Conservation (phyloP, 2,888 invertebrate genomes). For the Cataglyphis altisquamis region DNA sequence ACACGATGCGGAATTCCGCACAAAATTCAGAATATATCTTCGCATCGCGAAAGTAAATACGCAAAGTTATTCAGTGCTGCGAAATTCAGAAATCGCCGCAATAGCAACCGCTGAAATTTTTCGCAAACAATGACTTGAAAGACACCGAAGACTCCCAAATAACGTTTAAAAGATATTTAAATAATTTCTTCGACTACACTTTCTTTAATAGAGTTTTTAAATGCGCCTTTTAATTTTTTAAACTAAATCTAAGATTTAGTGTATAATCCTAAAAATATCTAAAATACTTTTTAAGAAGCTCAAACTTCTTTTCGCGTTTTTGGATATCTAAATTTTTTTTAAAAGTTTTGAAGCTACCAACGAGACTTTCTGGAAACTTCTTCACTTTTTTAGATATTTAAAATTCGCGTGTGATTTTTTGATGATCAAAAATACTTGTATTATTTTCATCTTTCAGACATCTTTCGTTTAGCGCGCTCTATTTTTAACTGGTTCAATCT, state of each 20-base stretch:
- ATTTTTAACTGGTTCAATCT: not conserved
- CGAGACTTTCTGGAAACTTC: not conserved
- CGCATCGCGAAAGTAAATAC: constrained; percentile 73
- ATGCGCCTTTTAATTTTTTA: constrained; percentile 5
- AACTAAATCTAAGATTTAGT: constrained; percentile 1
- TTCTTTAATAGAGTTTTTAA: constrained; percentile 1
- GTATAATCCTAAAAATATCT: not conserved
- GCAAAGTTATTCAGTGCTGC: not conserved
- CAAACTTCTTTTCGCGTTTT: not conserved
- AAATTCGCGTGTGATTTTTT: not conserved
- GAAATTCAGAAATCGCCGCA: not conserved
- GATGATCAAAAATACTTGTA: not conserved
- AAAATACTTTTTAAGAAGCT: constrained; percentile 5
- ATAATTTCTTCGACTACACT: not conserved
- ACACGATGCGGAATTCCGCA: constrained; percentile 58
- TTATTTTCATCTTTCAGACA: not conserved
- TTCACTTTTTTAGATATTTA: not conserved
- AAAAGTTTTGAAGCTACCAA: not conserved
- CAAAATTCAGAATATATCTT: constrained; percentile 48
- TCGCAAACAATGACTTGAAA: constrained; percentile 1
- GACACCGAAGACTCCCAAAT: constrained; percentile 1
- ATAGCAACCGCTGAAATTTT: not conserved
- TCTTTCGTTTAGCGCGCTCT: not conserved
- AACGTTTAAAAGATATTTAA: constrained; percentile 12
- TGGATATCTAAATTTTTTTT: not conserved